Percentiles rank a stretch among this genome's conserved stretches.
Conservation (phyloP, 2,888 invertebrate species). For the Busseola fusca region DNA sequence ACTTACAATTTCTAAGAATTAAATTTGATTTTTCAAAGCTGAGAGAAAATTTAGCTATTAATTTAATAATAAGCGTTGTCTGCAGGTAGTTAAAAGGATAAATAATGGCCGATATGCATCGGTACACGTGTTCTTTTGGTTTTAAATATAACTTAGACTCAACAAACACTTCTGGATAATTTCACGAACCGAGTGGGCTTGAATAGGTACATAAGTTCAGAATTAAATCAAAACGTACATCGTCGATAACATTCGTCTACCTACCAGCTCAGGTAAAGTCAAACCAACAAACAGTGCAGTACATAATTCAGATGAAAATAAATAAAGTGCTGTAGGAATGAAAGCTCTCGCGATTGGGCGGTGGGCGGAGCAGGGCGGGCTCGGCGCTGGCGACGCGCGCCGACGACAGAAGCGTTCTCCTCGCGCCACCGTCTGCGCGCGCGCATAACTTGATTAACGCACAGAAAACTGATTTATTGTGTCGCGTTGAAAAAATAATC, state of each 20-base stretch:
- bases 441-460: constrained; percentile 81
- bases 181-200: constrained; percentile 54
- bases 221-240: constrained; percentile 70
- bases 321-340: constrained; percentile 69
- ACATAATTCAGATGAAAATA: constrained; percentile 78
- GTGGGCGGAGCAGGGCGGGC: constrained; percentile 76
- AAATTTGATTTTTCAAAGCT: neutral
- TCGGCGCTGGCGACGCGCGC: constrained; percentile 89
- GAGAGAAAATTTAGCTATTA: neutral
- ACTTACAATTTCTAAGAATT: neutral
- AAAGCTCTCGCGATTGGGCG: constrained; percentile 75
- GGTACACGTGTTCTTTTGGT: constrained; percentile 31
- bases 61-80: constrained; percentile 20
- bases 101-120: constrained; percentile 43
- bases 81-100: constrained; percentile 20
- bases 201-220: constrained; percentile 56
- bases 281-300: constrained; percentile 71
- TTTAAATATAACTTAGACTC: constrained; percentile 62
- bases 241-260: constrained; percentile 63
- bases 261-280: constrained; percentile 64
- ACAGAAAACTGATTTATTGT: constrained; percentile 87
- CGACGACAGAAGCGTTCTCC: constrained; percentile 93
- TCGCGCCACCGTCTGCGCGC: constrained; percentile 85
- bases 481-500: constrained; percentile 88
- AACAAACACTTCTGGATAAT: constrained; percentile 61